phyloP scores from a whole-genome alignment of 2,113 vertebrate species.

The Helogale parvula region DNA sequence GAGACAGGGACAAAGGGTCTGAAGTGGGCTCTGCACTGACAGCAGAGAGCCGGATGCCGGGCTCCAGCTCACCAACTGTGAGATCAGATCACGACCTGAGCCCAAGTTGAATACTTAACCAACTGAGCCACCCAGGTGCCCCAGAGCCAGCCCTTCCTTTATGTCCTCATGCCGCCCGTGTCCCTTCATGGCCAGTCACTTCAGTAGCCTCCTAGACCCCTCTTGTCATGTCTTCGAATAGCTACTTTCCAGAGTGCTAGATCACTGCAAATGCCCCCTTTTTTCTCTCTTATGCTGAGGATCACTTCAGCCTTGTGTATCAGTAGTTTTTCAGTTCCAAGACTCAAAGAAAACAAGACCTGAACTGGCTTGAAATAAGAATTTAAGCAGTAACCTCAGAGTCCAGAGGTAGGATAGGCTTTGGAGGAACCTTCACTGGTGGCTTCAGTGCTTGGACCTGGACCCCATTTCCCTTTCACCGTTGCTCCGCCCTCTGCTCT shows the following conservation, averaged over 20 bases:
- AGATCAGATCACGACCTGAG: too few relatives aligned
- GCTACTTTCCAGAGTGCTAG: not conserved
- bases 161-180: not conserved
- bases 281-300: not conserved
- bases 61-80: too few relatives aligned
- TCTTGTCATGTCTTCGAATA: not conserved
- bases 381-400: not conserved
- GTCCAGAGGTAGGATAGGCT: not conserved
- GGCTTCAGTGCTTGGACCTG: too few relatives aligned
- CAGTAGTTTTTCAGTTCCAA: not conserved
- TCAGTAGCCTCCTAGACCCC: not conserved
- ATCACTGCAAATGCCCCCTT: not conserved
- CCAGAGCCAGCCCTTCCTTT: not conserved
- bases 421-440: not conserved
- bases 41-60: too few relatives aligned
- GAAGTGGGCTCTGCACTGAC: too few relatives aligned
- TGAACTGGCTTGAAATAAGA: not conserved
- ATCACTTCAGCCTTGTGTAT: not conserved
- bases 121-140: too few relatives aligned
- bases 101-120: too few relatives aligned
- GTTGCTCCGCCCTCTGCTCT: not conserved
- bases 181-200: not conserved
- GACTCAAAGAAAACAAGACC: slow-evolving; percentile 5
- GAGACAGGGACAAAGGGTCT: too few relatives aligned
- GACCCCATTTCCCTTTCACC: not conserved